These are phyloP conservation scores for Cyanocitta stelleri DNA, from an alignment of 2,113 vertebrate species.

Conservation along the genomic window DNA sequence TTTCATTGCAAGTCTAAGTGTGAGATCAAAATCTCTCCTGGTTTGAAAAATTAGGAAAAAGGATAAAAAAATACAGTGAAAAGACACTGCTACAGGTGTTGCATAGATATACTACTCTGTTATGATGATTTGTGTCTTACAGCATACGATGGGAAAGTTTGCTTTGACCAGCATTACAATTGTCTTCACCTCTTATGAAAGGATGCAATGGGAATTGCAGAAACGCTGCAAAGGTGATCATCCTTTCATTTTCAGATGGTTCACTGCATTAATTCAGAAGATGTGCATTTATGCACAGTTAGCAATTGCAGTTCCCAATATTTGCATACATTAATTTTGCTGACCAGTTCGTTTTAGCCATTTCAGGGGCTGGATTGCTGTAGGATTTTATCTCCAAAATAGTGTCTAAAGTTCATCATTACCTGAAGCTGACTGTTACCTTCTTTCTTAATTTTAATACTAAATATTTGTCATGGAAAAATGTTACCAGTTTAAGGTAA, in stretches of 20 bases:
- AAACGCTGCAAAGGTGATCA: background rate
- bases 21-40: background rate
- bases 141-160: background rate
- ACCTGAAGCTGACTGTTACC: background rate
- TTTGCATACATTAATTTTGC: background rate
- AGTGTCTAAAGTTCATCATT: background rate
- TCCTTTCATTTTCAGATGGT: fast-evolving
- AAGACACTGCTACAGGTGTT: background rate
- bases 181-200: background rate
- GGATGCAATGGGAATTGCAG: background rate
- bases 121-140: background rate
- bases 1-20: background rate
- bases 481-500: background rate
- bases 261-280: background rate
- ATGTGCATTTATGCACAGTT: background rate
- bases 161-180: background rate
- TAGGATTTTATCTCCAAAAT: background rate
- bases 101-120: background rate
- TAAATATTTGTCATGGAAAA: background rate
- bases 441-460: background rate
- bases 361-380: background rate
- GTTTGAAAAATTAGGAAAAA: background rate
- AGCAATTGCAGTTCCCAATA: background rate
- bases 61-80: background rate
- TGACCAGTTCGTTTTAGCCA: background rate